These are phyloP conservation scores for Trachelus troglodyta DNA, from an alignment of 2,888 invertebrate genomes.

Conservation along the genomic window DNA sequence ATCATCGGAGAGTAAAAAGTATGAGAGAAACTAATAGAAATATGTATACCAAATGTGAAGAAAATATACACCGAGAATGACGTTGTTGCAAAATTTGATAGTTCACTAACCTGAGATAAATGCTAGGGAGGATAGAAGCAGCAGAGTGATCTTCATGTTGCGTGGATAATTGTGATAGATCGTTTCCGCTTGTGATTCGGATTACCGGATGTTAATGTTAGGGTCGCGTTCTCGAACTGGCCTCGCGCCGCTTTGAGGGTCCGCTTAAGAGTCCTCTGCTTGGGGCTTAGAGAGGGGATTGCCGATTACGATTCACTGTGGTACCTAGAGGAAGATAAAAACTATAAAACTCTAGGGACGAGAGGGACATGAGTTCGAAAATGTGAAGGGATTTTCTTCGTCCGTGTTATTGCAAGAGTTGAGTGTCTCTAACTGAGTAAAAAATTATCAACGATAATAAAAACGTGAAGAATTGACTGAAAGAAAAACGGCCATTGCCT, in stretches of 20 bases:
- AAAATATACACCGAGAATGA: no score
- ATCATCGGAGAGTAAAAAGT: no score
- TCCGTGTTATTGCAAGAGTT: no score
- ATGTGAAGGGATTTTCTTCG: not conserved
- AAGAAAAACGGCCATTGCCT: no score
- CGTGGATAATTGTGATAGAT: slow-evolving; percentile 46
- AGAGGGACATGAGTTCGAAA: not conserved
- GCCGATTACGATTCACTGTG: slow-evolving; percentile 60
- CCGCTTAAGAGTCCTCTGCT: slow-evolving; percentile 64
- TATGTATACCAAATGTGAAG: no score
- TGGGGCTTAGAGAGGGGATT: slow-evolving; percentile 55
- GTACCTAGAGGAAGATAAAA: slow-evolving; percentile 31
- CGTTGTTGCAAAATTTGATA: no score
- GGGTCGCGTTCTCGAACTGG: slow-evolving; percentile 65
- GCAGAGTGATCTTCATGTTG: slow-evolving; percentile 69
- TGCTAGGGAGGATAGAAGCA: slow-evolving; percentile 70
- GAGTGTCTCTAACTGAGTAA: no score
- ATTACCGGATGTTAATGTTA: slow-evolving; percentile 63
- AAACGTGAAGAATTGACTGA: no score
- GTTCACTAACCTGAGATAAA: slow-evolving; percentile 70
- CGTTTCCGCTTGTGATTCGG: slow-evolving; percentile 57
- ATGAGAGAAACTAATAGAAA: no score
- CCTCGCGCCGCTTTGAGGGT: slow-evolving; percentile 61
- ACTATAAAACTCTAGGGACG: not conserved
- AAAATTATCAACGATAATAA: no score